Percentiles rank a stretch among this genome's conserved stretches.
Conservation (phyloP, 2,797 vertebrate genomes). For the Hemibagrus guttatus region DNA sequence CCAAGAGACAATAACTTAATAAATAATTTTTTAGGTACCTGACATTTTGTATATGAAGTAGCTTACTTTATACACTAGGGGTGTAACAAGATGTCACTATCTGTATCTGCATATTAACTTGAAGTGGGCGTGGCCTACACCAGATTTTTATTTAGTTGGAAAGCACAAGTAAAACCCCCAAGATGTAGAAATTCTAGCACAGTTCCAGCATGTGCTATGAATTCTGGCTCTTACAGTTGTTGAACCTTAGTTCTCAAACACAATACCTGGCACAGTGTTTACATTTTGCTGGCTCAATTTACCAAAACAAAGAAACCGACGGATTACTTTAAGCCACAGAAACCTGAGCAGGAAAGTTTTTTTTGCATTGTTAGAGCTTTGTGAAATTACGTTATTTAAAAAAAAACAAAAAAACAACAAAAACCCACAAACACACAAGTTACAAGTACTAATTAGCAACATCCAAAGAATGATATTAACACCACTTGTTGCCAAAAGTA, state of each 20-base stretch:
- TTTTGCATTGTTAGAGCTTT: background rate
- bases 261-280: background rate
- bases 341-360: background rate
- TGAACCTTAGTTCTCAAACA: background rate
- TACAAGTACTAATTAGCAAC: background rate
- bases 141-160: background rate
- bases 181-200: background rate
- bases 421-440: no score
- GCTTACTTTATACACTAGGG: background rate
- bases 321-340: background rate
- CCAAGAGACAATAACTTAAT: background rate
- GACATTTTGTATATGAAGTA: background rate
- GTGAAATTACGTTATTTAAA: background rate
- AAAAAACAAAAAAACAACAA: no score
- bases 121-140: no score
- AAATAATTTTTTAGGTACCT: no score
- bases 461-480: no score
- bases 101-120: background rate
- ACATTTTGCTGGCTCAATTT: no score
- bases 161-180: no score
- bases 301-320: background rate
- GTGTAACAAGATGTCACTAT: background rate
- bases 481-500: background rate
- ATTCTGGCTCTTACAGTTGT: background rate
- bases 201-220: background rate